Evolutionary conservation across 2,113 vertebrate genomes (phyloP), one percentile per base, ranked within the genome.

Genomic region (Zingel zingel): DNA sequence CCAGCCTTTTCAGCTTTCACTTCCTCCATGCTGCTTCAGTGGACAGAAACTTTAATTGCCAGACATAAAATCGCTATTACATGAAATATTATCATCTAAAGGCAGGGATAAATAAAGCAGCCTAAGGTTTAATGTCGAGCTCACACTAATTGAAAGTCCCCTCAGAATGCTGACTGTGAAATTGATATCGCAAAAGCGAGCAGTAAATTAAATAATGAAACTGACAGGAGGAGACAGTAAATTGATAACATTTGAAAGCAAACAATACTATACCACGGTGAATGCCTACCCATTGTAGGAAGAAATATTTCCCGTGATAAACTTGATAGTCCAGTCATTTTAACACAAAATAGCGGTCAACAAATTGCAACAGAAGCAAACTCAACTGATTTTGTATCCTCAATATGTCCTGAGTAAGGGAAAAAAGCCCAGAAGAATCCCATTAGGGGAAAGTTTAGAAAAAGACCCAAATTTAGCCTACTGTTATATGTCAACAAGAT

Each of bases 121-220:
- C 43, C 77, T 77, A 9, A 21, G 48, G 83, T 89, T 92, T 87
- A 92, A 89, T 88, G 86, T 80, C 25, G 27, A 64, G 78, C 71
- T 61, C 18, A 59, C 71, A 33, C 82, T 92, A 92, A 93, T 90
- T 90, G 85, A 94, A 90, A 90, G 85, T 88, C 87, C 67, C 43
- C 39, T 85, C 67, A 82, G 85, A 93, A 67, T 86, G 93, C 92
- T 94, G 94, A 95, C 90, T 89, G 63, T 74, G 82, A 74, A 89
- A 88, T 74, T 87, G 79, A 91, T 81, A 33, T 66, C 39, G 58
- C 68, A 86, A 84, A 86, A 69, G 62, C 83, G 68, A 85, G 87
- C 83, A 51, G 67, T 91, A 91, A 91, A 92, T 90, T 78, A 21
- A 85, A 80, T 82, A 80, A 69, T 84, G 81, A 82, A 80, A 66